Conservation (phyloP, 1,140 invertebrate species). For the Diuraphis noxia region DNA sequence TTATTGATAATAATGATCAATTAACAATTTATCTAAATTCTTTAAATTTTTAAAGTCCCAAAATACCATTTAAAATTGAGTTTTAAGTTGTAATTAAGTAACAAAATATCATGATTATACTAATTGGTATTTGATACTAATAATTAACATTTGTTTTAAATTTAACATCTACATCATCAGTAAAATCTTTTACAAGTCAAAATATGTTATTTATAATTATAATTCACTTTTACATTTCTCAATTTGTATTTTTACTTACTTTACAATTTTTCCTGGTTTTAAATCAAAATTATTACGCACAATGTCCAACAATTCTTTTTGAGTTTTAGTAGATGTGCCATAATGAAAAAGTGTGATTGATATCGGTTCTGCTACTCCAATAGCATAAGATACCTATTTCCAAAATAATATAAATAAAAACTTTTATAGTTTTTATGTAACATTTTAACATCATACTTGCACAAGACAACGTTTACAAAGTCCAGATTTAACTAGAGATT, state of each 20-base stretch:
- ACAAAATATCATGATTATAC: no score
- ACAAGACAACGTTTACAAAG: slow-evolving; percentile 67
- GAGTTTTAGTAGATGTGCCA: slow-evolving; percentile 79
- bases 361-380: slow-evolving; percentile 73
- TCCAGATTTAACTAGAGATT: slow-evolving; percentile 70
- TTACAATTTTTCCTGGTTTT: slow-evolving; percentile 95
- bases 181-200: no score
- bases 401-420: background rate
- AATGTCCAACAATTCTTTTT: slow-evolving; percentile 86
- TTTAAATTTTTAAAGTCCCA: no score
- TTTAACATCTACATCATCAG: no score
- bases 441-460: slow-evolving; percentile 62
- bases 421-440: background rate
- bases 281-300: slow-evolving; percentile 97
- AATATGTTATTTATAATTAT: no score
- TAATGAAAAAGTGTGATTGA: slow-evolving; percentile 75
- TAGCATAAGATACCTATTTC: slow-evolving; percentile 73
- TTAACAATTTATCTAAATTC: no score
- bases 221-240: no score
- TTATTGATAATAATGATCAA: no score
- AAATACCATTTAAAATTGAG: no score
- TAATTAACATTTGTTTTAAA: no score
- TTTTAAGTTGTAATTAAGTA: no score
- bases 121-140: no score
- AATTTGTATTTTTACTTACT: slow-evolving; percentile 74